A percentile compares a stretch with the other conserved stretches of the same genome.
Evolutionary conservation across 2,113 vertebrate genomes (phyloP).

Genomic region (Toxotes chatareus): DNA sequence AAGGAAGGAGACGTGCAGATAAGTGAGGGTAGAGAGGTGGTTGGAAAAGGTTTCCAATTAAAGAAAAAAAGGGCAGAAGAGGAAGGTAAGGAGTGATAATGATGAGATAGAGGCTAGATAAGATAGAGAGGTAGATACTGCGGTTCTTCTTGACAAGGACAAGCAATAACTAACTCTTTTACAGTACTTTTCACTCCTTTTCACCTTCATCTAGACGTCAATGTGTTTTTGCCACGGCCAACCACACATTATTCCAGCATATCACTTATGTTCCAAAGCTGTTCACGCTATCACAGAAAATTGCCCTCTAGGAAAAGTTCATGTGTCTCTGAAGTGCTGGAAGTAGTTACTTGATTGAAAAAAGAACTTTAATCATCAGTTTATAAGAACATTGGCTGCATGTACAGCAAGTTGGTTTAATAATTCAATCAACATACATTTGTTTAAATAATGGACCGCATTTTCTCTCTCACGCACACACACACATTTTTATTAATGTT

Average conservation of each 20-base stretch:
- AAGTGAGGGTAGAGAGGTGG: slow-evolving; percentile 30
- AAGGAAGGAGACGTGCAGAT: slow-evolving; percentile 31
- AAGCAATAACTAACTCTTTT: slow-evolving; percentile 18
- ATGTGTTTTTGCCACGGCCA: background rate
- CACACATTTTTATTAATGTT: too few relatives aligned
- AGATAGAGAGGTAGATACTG: slow-evolving; percentile 53
- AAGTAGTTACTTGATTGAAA: too few relatives aligned
- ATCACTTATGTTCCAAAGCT: too few relatives aligned
- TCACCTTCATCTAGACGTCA: slow-evolving; percentile 2
- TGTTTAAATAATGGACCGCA: too few relatives aligned
- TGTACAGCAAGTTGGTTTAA: too few relatives aligned
- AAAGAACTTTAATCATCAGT: too few relatives aligned
- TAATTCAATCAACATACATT: too few relatives aligned
- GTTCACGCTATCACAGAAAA: too few relatives aligned
- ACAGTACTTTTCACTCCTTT: background rate
- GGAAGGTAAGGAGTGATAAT: slow-evolving; percentile 45
- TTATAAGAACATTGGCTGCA: too few relatives aligned
- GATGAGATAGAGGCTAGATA: slow-evolving; percentile 51
- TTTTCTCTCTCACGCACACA: too few relatives aligned
- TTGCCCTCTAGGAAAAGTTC: too few relatives aligned
- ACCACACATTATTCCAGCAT: background rate
- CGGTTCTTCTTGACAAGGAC: slow-evolving; percentile 38
- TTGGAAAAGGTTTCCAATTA: slow-evolving; percentile 65
- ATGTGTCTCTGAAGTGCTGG: too few relatives aligned
- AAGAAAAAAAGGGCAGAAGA: slow-evolving; percentile 33